Percentiles rank a stretch among this genome's conserved stretches.
phyloP scores from a whole-genome alignment of 2,888 invertebrate species.

The Scrobipalpa atriplicella region DNA sequence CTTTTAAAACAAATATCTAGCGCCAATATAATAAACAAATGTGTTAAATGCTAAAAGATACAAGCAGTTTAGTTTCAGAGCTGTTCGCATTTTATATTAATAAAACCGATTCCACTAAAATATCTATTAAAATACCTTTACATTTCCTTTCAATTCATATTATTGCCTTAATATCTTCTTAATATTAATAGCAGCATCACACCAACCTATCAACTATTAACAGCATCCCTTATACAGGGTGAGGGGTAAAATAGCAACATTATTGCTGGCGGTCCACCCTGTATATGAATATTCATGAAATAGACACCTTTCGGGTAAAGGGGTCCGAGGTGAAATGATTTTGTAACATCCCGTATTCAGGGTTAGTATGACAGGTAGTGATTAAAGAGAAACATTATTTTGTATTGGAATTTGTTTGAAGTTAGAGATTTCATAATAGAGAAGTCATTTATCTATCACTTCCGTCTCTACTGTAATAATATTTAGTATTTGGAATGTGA shows the following conservation, averaged over 20 bases:
- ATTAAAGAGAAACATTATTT: neutral
- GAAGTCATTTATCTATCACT: too few relatives aligned
- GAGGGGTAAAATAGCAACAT: slow-evolving; percentile 21
- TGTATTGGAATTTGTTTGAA: too few relatives aligned
- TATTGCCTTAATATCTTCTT: neutral
- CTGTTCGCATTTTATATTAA: too few relatives aligned
- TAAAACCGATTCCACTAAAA: too few relatives aligned
- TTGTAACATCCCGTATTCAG: neutral
- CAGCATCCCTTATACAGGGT: neutral
- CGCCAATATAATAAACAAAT: too few relatives aligned
- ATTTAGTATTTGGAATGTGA: too few relatives aligned
- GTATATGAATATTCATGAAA: slow-evolving; percentile 24
- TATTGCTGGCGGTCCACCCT: slow-evolving; percentile 25
- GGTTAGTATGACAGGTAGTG: neutral
- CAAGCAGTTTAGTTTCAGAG: too few relatives aligned
- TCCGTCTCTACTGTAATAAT: too few relatives aligned
- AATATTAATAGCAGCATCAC: slow-evolving; percentile 7
- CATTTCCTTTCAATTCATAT: neutral
- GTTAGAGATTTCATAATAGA: too few relatives aligned
- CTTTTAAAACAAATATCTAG: too few relatives aligned
- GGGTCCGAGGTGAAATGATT: neutral
- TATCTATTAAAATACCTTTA: neutral
- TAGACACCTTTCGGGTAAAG: slow-evolving; percentile 12
- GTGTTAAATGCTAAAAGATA: too few relatives aligned
- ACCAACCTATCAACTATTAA: slow-evolving; percentile 14